phyloP scores from a whole-genome alignment of 2,113 vertebrate species.

The Penelope pileata region DNA sequence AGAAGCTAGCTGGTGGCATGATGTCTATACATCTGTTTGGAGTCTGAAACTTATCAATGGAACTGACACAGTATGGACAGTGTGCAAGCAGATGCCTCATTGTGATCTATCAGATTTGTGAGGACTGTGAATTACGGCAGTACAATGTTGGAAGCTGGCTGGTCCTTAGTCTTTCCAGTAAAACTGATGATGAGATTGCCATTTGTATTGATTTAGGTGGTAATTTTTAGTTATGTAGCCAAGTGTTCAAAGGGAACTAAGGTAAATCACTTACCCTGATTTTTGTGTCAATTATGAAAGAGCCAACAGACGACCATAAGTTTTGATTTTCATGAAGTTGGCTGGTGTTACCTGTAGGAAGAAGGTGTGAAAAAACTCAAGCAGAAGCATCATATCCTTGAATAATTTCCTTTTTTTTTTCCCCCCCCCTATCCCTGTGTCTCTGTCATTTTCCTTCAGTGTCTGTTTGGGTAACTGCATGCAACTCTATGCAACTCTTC shows the following conservation, averaged over 20 bases:
- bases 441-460: neutral
- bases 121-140: neutral
- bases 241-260: neutral
- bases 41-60: neutral
- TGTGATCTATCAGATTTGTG: neutral
- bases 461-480: neutral
- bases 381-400: neutral
- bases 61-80: neutral
- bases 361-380: neutral
- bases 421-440: neutral
- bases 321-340: neutral
- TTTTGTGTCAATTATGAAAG: neutral
- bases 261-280: neutral
- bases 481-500: neutral
- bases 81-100: neutral
- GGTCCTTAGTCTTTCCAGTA: neutral
- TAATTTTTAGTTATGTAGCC: neutral
- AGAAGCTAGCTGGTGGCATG: neutral
- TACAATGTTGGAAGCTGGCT: neutral
- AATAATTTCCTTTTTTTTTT: neutral
- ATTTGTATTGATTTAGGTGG: neutral
- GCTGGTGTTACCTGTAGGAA: neutral
- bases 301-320: neutral
- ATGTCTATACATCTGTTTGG: rapidly evolving
- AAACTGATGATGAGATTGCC: neutral